Evolutionary conservation across 2,797 vertebrate genomes (phyloP).

Genomic region (Apodemus agrarius): DNA sequence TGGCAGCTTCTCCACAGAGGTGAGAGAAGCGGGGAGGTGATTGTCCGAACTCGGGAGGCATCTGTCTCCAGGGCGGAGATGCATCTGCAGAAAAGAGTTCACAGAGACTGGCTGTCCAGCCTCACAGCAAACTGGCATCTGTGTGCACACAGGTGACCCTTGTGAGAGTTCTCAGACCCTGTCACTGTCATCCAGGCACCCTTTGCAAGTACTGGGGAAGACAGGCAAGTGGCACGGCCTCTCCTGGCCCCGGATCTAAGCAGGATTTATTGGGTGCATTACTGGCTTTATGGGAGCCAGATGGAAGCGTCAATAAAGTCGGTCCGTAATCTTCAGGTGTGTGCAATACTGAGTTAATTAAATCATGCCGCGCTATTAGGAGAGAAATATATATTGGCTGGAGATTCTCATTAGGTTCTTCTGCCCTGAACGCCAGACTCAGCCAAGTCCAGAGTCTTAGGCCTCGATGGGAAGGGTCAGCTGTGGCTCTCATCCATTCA

Average conservation of each 20-base stretch:
- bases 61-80: background rate
- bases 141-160: background rate
- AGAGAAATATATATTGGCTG: slow-evolving; percentile 67
- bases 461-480: background rate
- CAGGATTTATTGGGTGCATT: slow-evolving; percentile 63
- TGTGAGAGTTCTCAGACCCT: background rate
- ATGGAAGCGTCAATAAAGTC: slow-evolving; percentile 66
- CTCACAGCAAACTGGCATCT: background rate
- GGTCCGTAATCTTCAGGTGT: slow-evolving; percentile 72
- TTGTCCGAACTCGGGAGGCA: background rate
- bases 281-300: slow-evolving; percentile 69
- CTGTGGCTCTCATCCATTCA: rapidly evolving
- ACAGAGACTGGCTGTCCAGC: too few relatives aligned
- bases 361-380: slow-evolving; percentile 67
- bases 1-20: rapidly evolving
- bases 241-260: slow-evolving; percentile 24
- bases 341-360: slow-evolving; percentile 76
- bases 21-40: background rate
- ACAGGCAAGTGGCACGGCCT: background rate
- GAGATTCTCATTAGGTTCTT: slow-evolving; percentile 54
- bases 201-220: background rate
- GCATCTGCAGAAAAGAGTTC: background rate
- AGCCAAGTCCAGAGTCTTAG: rapidly evolving
- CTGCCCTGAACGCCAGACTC: background rate
- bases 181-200: background rate